Conservation (phyloP, 2,888 invertebrate genomes). For the Aspidiotus destructor region DNA sequence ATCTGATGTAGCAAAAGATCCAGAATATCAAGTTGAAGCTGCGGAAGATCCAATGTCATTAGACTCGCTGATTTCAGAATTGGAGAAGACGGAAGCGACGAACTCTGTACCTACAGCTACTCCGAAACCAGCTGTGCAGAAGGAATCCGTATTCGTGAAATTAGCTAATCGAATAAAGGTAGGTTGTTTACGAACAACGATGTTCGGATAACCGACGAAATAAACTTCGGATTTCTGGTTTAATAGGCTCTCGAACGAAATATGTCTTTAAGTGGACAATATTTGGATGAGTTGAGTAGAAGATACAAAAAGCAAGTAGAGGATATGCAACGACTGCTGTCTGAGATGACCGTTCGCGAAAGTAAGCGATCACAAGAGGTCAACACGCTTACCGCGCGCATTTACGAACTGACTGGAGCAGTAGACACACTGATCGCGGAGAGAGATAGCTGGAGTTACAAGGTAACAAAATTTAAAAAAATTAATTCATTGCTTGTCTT, state of each 20-base stretch:
- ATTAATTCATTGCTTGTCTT: neutral
- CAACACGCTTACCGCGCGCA: conserved; percentile 53
- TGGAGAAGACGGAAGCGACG: conserved; percentile 35
- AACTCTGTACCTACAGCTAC: conserved; percentile 40
- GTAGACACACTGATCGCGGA: conserved; percentile 54
- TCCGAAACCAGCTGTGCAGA: conserved; percentile 44
- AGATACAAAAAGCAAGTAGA: conserved; percentile 94
- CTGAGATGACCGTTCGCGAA: conserved; percentile 69
- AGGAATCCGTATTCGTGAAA: conserved; percentile 91
- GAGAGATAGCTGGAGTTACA: conserved; percentile 54
- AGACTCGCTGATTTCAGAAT: conserved; percentile 38
- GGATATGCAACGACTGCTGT: conserved; percentile 78
- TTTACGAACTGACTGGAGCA: conserved; percentile 47
- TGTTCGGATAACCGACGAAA: too few species aligned
- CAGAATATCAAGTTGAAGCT: conserved; percentile 10
- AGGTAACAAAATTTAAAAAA: conserved; percentile 37
- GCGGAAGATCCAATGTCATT: conserved; percentile 35
- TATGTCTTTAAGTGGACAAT: conserved; percentile 92
- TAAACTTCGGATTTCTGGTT: too few species aligned
- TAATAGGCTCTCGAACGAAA: conserved; percentile 81
- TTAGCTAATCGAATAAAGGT: conserved; percentile 93
- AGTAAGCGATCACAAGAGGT: conserved; percentile 64
- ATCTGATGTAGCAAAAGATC: too few species aligned
- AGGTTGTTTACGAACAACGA: conserved; percentile 33
- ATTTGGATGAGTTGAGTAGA: conserved; percentile 88